Evolutionary conservation across 1,140 invertebrate species (phyloP).

Genomic region (Drosophila neocordata): DNA sequence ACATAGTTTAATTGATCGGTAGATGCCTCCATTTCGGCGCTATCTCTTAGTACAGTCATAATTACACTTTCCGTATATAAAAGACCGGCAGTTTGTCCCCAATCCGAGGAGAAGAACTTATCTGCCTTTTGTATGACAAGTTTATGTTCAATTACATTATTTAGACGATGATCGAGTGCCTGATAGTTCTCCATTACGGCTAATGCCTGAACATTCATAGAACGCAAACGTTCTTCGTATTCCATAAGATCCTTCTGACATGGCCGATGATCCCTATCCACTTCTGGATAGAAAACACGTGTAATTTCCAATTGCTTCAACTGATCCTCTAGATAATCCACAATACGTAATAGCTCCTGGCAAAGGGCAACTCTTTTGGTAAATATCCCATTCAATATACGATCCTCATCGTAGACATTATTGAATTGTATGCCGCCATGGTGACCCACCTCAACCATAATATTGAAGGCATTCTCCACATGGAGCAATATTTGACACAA

Average conservation of each 20-base stretch:
- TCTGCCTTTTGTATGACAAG: slow-evolving; percentile 47
- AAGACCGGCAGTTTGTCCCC: slow-evolving; percentile 85
- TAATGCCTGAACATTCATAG: slow-evolving; percentile 91
- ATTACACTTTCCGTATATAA: slow-evolving; percentile 97
- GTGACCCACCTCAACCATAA: slow-evolving; percentile 61
- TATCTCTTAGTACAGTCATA: slow-evolving; percentile 86
- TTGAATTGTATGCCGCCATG: slow-evolving; percentile 68
- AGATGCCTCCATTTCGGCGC: neutral
- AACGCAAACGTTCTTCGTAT: slow-evolving; percentile 93
- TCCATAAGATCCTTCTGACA: slow-evolving; percentile 96
- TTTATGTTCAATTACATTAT: slow-evolving; percentile 45
- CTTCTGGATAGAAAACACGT: slow-evolving; percentile 93
- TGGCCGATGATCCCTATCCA: slow-evolving; percentile 89
- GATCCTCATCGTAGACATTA: slow-evolving; percentile 91
- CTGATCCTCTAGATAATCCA: slow-evolving; percentile 96
- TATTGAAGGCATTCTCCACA: slow-evolving; percentile 71
- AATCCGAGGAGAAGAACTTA: slow-evolving; percentile 42
- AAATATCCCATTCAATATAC: slow-evolving; percentile 96
- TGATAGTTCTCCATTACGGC: slow-evolving; percentile 97
- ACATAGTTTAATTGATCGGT: slow-evolving; percentile 53
- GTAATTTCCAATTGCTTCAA: slow-evolving; percentile 97
- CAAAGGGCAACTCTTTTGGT: slow-evolving; percentile 94
- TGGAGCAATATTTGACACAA: slow-evolving; percentile 66
- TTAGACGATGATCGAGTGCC: slow-evolving; percentile 87
- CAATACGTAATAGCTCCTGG: slow-evolving; percentile 95